Conservation (phyloP, 1,140 invertebrate species). For the Chelonus insularis region DNA sequence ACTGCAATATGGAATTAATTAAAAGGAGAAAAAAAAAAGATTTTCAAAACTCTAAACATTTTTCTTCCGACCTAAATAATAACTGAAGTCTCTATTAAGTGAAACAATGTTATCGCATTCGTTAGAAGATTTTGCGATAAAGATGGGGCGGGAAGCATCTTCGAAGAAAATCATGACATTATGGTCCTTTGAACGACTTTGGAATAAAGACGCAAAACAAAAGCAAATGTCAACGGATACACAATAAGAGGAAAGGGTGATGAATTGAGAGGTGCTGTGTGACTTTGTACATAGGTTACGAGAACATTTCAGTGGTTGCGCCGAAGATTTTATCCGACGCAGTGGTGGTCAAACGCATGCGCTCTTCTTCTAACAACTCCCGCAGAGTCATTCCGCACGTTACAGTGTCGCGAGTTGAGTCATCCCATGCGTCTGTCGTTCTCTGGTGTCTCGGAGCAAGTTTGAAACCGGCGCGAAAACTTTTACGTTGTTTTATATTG, state of each 20-base stretch:
- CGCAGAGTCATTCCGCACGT: slow-evolving; percentile 34
- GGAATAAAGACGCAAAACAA: too few relatives aligned
- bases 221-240: too few relatives aligned
- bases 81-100: too few relatives aligned
- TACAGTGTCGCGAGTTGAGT: slow-evolving; percentile 21
- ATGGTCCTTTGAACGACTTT: too few relatives aligned
- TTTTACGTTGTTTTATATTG: not conserved
- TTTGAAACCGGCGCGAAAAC: not conserved
- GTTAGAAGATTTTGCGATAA: too few relatives aligned
- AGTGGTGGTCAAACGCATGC: slow-evolving; percentile 26
- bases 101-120: too few relatives aligned
- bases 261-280: not conserved
- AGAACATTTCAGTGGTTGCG: slow-evolving; percentile 22
- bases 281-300: slow-evolving; percentile 18
- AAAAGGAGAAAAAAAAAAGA: too few relatives aligned
- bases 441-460: not conserved
- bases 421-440: slow-evolving; percentile 3
- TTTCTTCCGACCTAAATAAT: too few relatives aligned
- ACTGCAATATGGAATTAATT: too few relatives aligned
- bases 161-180: too few relatives aligned
- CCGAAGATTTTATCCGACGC: slow-evolving; percentile 24
- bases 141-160: too few relatives aligned
- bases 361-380: slow-evolving; percentile 29
- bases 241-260: not conserved
- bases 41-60: too few relatives aligned